phyloP scores from a whole-genome alignment of 2,888 invertebrate species.

The Ectobius pallidus region DNA sequence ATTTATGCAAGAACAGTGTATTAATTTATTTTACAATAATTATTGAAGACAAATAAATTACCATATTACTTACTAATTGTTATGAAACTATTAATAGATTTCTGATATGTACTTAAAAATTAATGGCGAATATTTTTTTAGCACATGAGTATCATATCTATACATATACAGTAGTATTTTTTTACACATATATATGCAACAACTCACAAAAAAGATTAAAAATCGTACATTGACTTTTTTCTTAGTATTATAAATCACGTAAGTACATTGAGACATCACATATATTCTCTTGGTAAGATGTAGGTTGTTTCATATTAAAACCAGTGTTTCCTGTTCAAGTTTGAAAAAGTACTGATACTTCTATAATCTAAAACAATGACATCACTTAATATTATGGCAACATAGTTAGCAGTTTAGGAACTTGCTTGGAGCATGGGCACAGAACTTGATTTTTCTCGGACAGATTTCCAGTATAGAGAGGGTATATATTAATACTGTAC shows the following conservation, averaged over 20 bases:
- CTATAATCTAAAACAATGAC: background rate
- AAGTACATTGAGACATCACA: constrained; percentile 28
- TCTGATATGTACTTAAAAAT: constrained; percentile 27
- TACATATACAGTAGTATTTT: constrained; percentile 23
- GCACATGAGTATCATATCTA: background rate
- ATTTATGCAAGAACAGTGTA: background rate
- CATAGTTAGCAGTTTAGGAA: constrained; percentile 36
- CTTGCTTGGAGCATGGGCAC: constrained; percentile 24
- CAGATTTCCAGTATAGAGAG: background rate
- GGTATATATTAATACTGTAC: constrained; percentile 24
- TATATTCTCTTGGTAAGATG: constrained; percentile 21
- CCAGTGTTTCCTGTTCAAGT: background rate
- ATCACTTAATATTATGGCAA: constrained; percentile 3
- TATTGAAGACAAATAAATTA: constrained; percentile 13
- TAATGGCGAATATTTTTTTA: background rate
- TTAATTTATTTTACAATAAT: background rate
- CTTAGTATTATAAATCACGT: constrained; percentile 26
- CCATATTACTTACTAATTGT: background rate
- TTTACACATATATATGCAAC: constrained; percentile 27
- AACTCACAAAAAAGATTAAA: constrained; percentile 25
- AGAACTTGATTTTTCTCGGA: background rate
- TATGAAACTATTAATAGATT: background rate
- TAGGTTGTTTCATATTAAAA: background rate
- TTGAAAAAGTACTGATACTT: background rate
- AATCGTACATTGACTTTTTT: constrained; percentile 26